A percentile compares a stretch with the other conserved stretches of the same genome.
Conservation (phyloP, 1,140 invertebrate genomes). For the Acyrthosiphon pisum region DNA sequence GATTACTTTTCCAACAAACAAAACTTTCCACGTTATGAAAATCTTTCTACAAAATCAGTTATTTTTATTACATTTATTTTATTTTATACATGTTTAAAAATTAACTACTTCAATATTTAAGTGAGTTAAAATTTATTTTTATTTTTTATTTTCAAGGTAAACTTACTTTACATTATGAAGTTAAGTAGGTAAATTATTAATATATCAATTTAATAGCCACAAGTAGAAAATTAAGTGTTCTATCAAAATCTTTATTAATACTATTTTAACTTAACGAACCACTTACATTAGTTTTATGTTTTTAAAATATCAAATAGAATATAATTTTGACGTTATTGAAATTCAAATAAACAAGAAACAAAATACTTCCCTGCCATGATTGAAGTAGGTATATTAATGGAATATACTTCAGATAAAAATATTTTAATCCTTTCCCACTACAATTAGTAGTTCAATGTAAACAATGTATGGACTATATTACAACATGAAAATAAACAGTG, state of each 20-base stretch:
- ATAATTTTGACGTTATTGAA: not conserved
- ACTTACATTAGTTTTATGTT: too few relatives aligned
- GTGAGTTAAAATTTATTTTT: not conserved
- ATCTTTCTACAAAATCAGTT: not conserved
- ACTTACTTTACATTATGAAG: not conserved
- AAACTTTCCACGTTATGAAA: constrained; percentile 46
- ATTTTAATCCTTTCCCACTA: not conserved
- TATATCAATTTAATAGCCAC: not conserved
- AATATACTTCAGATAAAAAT: not conserved
- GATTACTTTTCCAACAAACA: constrained; percentile 37
- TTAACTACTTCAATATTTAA: not conserved
- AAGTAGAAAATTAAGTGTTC: not conserved
- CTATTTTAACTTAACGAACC: too few relatives aligned
- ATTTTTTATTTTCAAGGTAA: not conserved
- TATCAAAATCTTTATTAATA: too few relatives aligned
- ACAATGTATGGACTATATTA: not conserved
- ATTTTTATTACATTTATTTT: constrained; percentile 21
- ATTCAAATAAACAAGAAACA: not conserved
- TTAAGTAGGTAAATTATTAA: not conserved
- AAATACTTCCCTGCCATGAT: not conserved
- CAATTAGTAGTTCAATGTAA: not conserved
- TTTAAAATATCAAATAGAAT: not conserved
- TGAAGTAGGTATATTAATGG: not conserved
- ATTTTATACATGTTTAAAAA: not conserved
- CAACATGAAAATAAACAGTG: not conserved